phyloP scores from a whole-genome alignment of 2,797 vertebrate species.

The Oreochromis grahami region DNA sequence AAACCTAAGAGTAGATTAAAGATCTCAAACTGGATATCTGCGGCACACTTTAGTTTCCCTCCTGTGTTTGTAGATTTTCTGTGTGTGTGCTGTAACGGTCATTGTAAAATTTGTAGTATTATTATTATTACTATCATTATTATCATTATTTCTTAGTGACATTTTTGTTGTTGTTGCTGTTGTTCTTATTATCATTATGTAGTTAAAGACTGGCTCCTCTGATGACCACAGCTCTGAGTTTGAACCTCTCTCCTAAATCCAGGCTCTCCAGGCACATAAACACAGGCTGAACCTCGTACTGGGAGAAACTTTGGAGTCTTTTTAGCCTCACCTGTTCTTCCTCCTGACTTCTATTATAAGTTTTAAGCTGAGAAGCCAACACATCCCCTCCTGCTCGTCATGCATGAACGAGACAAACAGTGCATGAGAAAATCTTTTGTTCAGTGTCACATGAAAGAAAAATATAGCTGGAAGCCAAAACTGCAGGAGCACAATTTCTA shows the following conservation, averaged over 20 bases:
- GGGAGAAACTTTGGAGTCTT: not conserved
- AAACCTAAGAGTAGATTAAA: not conserved
- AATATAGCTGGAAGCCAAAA: not conserved
- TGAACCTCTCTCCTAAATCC: conserved; percentile 14
- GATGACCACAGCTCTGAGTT: not conserved
- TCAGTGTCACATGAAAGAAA: conserved; percentile 9
- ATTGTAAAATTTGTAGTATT: not conserved
- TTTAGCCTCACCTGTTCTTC: conserved; percentile 16
- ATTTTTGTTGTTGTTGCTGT: not conserved
- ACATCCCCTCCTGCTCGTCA: conserved; percentile 28
- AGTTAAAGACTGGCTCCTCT: not conserved
- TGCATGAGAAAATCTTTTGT: not conserved
- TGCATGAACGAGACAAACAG: not conserved
- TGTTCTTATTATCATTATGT: rapidly evolving
- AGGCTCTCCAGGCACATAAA: not conserved
- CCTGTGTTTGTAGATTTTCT: not conserved
- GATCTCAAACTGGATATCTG: not conserved
- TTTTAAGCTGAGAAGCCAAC: conserved; percentile 40
- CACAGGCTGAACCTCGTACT: not conserved
- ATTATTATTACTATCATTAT: not conserved
- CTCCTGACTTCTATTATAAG: conserved; percentile 8
- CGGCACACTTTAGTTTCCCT: not conserved
- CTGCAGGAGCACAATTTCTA: not conserved
- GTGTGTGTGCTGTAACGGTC: not conserved
- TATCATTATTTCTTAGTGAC: not conserved